Evolutionary conservation across 1,140 invertebrate genomes (phyloP).

Genomic region (Chrysomallon squamiferum): DNA sequence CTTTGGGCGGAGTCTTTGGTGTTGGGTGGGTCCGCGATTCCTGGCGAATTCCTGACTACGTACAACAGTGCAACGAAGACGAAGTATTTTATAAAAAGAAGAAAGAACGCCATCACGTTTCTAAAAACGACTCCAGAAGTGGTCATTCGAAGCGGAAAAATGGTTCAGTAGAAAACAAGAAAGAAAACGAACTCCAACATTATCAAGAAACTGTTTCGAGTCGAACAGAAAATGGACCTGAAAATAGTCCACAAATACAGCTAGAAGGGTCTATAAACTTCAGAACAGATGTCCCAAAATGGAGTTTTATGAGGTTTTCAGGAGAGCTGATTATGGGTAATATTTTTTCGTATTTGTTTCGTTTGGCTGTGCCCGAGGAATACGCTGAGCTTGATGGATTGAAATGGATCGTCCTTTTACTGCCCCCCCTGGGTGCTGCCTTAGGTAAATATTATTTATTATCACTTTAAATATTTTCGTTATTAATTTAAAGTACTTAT

Average conservation of each 20-base stretch:
- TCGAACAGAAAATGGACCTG: constrained; percentile 67
- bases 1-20: constrained; percentile 84
- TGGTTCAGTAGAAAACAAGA: not conserved
- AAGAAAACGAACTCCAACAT: not conserved
- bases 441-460: constrained; percentile 72
- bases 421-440: constrained; percentile 74
- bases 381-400: constrained; percentile 8
- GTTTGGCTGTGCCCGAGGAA: constrained; percentile 77
- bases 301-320: constrained; percentile 77
- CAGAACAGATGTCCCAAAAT: constrained; percentile 68
- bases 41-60: constrained; percentile 85
- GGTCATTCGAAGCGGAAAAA: not conserved
- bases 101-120: constrained; percentile 69
- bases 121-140: too few relatives aligned
- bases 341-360: constrained; percentile 78
- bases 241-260: too few relatives aligned
- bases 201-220: not conserved
- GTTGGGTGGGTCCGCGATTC: constrained; percentile 87
- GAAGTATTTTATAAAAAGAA: constrained; percentile 74
- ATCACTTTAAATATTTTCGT: too few relatives aligned
- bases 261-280: too few relatives aligned
- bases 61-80: constrained; percentile 85
- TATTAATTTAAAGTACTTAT: too few relatives aligned
- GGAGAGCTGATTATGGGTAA: constrained; percentile 80
- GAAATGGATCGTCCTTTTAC: constrained; percentile 13